A percentile compares a stretch with the other conserved stretches of the same genome.
These are phyloP conservation scores for Volucella bombylans DNA, from an alignment of 2,888 invertebrate species.

Conservation along the genomic window DNA sequence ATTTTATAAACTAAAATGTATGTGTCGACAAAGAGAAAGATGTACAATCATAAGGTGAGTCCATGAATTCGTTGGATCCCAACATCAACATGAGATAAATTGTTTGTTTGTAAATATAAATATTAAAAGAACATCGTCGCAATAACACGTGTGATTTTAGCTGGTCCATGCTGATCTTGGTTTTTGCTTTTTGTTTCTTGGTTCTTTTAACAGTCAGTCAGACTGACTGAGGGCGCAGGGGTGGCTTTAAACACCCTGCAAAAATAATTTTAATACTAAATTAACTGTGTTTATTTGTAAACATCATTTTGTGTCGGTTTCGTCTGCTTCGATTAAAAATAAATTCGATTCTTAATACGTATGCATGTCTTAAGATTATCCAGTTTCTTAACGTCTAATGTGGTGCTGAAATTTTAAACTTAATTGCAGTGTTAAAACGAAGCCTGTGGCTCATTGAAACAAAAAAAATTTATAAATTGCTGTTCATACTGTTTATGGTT, in stretches of 20 bases:
- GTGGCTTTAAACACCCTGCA: not conserved
- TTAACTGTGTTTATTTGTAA: slow-evolving; percentile 46
- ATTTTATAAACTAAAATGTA: slow-evolving; percentile 26
- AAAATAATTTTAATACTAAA: slow-evolving; percentile 42
- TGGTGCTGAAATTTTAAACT: slow-evolving; percentile 21
- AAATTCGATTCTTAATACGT: slow-evolving; percentile 37
- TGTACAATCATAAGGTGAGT: slow-evolving; percentile 4
- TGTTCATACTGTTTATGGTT: slow-evolving; percentile 27
- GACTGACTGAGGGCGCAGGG: not conserved
- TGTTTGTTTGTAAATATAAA: slow-evolving; percentile 44
- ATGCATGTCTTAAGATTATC: not conserved
- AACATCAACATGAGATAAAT: slow-evolving; percentile 9
- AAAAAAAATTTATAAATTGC: slow-evolving; percentile 8
- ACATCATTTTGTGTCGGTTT: slow-evolving; percentile 9
- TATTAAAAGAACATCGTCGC: slow-evolving; percentile 42
- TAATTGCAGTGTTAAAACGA: slow-evolving; percentile 18
- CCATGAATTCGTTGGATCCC: not conserved
- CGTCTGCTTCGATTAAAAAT: slow-evolving; percentile 42
- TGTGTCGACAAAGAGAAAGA: not conserved
- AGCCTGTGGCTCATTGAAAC: slow-evolving; percentile 16
- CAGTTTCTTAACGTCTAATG: slow-evolving; percentile 1
- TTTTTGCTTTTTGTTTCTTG: slow-evolving; percentile 5
- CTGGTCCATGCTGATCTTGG: not conserved
- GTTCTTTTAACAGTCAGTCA: too few species aligned
- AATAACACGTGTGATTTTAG: slow-evolving; percentile 27